Evolutionary conservation across 1,140 invertebrate species (phyloP).

Genomic region (Heliconius congener): DNA sequence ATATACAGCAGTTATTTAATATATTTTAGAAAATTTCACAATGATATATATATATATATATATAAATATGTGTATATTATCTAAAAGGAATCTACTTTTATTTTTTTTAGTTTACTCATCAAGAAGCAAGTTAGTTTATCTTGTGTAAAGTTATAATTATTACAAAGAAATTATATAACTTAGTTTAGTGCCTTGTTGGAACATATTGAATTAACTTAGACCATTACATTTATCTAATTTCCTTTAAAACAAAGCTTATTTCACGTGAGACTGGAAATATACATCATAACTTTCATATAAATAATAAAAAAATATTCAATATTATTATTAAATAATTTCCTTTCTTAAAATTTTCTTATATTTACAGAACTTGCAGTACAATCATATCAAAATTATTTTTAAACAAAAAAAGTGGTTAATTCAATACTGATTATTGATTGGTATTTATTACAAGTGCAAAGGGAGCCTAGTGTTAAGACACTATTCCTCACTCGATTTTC

Average conservation of each 20-base stretch:
- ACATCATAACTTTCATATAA: not conserved
- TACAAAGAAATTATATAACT: not conserved
- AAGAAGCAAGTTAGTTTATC: not conserved
- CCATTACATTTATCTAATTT: not conserved
- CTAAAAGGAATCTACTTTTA: not conserved
- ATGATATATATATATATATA: not conserved
- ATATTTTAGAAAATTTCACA: conserved; percentile 11
- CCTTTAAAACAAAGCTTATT: not conserved
- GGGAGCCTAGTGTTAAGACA: no score
- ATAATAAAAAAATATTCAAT: not conserved
- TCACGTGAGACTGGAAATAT: not conserved
- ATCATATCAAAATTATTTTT: no score
- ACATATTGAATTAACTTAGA: not conserved
- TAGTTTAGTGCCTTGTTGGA: not conserved
- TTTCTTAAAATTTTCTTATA: no score
- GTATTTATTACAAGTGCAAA: no score
- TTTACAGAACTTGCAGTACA: no score
- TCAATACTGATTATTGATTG: no score
- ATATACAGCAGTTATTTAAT: conserved; percentile 50
- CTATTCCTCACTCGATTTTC: no score
- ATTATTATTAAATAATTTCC: no score
- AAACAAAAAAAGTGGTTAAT: no score
- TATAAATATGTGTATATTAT: not conserved
- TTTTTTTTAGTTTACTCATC: not conserved
- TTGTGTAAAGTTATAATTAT: not conserved